These are phyloP conservation scores for Neopelma chrysocephalum DNA, from an alignment of 2,797 vertebrate species.

Conservation along the genomic window DNA sequence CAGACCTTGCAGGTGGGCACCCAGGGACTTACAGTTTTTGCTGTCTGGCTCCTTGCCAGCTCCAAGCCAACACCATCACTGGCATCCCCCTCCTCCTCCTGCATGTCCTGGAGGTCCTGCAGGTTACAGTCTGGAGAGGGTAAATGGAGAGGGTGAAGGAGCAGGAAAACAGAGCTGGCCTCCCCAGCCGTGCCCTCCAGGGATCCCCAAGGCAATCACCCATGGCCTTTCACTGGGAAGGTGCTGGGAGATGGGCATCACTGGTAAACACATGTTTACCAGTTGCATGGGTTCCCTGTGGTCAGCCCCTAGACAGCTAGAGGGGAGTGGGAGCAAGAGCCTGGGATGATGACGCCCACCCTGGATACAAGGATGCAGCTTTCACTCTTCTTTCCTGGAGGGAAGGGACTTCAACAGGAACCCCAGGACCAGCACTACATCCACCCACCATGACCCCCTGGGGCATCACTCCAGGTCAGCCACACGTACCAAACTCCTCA, in stretches of 20 bases:
- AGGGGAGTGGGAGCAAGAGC: background rate
- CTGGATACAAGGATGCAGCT: background rate
- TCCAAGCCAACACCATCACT: slow-evolving; percentile 60
- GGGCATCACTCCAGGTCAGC: fast-evolving
- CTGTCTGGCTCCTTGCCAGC: slow-evolving; percentile 23
- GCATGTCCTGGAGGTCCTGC: slow-evolving; percentile 87
- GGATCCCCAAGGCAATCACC: background rate
- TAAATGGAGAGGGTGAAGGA: background rate
- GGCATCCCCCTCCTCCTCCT: slow-evolving; percentile 85
- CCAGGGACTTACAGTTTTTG: slow-evolving; percentile 63
- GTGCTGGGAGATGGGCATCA: background rate
- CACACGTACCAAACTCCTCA: slow-evolving; percentile 88
- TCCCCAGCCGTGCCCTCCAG: background rate
- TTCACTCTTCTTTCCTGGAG: background rate
- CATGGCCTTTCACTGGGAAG: background rate
- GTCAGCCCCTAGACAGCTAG: background rate
- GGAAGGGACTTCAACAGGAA: background rate
- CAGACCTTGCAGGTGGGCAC: background rate
- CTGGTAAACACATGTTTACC: background rate
- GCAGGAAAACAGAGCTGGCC: background rate
- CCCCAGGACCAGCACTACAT: background rate
- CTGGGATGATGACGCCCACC: fast-evolving
- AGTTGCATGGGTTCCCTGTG: fast-evolving
- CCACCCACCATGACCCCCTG: fast-evolving
- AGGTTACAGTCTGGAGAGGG: slow-evolving; percentile 87